A percentile compares a stretch with the other conserved stretches of the same genome.
Conservation (phyloP, 2,888 invertebrate genomes). For the Micropterix aruncella region DNA sequence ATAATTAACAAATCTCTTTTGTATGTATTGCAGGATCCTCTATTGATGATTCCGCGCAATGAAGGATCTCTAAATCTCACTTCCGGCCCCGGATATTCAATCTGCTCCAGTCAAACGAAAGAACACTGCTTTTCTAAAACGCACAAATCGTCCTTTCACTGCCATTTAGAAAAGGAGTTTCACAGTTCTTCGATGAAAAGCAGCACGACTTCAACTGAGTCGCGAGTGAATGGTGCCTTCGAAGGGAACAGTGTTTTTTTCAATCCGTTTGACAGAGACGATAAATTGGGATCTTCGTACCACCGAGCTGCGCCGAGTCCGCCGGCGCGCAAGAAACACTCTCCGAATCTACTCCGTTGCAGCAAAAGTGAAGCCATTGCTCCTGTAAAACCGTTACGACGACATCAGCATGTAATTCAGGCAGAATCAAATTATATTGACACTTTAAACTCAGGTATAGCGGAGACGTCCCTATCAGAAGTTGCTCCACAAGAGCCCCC, state of each 20-base stretch:
- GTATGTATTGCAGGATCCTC: constrained; percentile 44
- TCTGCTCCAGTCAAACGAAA: constrained; percentile 32
- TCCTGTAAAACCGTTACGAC: not conserved
- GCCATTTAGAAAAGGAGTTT: constrained; percentile 16
- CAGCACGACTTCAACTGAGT: not conserved
- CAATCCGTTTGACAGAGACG: constrained; percentile 17
- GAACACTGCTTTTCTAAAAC: constrained; percentile 29
- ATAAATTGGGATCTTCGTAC: constrained; percentile 18
- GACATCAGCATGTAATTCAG: not conserved
- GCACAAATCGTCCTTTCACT: constrained; percentile 32
- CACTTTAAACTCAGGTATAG: not conserved
- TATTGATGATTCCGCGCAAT: constrained; percentile 45
- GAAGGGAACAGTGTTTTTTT: not conserved
- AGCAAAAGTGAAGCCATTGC: not conserved
- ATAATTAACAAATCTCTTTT: no score
- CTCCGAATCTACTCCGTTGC: constrained; percentile 16
- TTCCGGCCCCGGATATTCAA: constrained; percentile 30
- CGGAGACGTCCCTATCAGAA: not conserved
- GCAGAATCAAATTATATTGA: not conserved
- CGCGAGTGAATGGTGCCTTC: not conserved
- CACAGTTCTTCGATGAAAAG: constrained; percentile 10
- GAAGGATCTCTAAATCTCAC: constrained; percentile 40
- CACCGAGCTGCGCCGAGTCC: constrained; percentile 34
- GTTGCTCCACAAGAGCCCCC: constrained; percentile 1
- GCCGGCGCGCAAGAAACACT: constrained; percentile 28